Evolutionary conservation across 2,113 vertebrate species (phyloP), one percentile per base, ranked within the genome.

Genomic region (Gavialis gangeticus): DNA sequence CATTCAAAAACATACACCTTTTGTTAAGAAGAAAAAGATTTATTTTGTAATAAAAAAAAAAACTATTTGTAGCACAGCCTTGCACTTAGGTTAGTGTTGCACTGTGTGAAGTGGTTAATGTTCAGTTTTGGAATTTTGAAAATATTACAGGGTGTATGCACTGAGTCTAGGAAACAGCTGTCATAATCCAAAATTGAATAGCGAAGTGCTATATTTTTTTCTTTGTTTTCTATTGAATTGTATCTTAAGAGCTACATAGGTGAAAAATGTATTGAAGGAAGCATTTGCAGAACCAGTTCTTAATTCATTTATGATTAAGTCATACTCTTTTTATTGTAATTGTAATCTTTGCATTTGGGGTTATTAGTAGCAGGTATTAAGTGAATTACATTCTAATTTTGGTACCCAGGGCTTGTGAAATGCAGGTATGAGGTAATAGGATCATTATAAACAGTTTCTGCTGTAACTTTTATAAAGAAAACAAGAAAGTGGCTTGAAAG

Each of bases 261-360:
- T 92, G 59, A 89, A 79, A 91, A 94, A 85, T 76, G 82, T 93
- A 73, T 79, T 87, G 77, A 93, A 92, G 94, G 91, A 96, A 95
- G 69, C 75, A 69, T 84, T 95, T 96, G 85, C 46, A 91, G 80
- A 90, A 67, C 58, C 73, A 90, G 2, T 91, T 77, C 79, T 79
- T 86, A 62, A 54, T n/a, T 86, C 82, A 83, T 79, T 4, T 95
- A n/a, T 87, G 62, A 34, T 84, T 91, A 60, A 15, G 1, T 95
- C 77, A 89, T 93, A 90, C 93, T 95, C 67, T 83, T 92, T 73
- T 85, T 92, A 80, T 96, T 96, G 83, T 54, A 76, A 92, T 91
- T 95, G 91, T 85, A 87, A 87, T 84, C 86, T 79, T 57, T 91
- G 77, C 84, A 55, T 84, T 95, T 92, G 88, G 89, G 55, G 55